Base-by-base conservation (phyloP, 2,888 invertebrate genomes). In the Psylliodes chrysocephalus region DNA sequence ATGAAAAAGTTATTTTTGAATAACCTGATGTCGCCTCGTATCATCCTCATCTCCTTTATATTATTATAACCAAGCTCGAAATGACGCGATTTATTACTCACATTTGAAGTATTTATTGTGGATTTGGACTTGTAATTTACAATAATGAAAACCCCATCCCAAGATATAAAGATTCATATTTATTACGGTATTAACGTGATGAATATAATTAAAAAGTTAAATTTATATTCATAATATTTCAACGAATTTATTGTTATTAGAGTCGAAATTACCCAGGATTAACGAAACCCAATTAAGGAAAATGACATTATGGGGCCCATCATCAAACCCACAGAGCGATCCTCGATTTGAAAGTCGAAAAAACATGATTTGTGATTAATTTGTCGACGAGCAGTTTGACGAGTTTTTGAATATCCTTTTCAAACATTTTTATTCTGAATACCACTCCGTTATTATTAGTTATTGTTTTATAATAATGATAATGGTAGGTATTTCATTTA, bases 81-180 rank as follows among this genome's bases (percentile, higher is more conserved):
- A 73, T 73, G 75, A 75, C 73, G 72, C 75, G 77, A 78, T 78
- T 78, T 78, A 78, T 78, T 73, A 73, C 73, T 65, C 49, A 73
- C 74, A 76, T 77, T 76, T 76, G 77, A 78, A 77, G 74, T 78
- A 78, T 78, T 78, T 78, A 78, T 78, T 75, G 73, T 71, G 76
- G 78, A 78, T 77, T 76, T 76, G 73, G 76, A 73, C 71, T 75
- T 75, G 76, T 77, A 77, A 78, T 75, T 77, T 76, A 76, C 73
- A 72, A 71, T 76, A 77, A 76, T 75, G 75, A 69, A 76, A 75
- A 75, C 71, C 70, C 73, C 69, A 69, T 67, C 68, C 69, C 12
- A 69, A 73, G 74, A 73, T 72, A 77, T 76, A 75, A 77, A 77
- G 76, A 76, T 74, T 75, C 74, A 77, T 77, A 77, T 78, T 78